phyloP scores from a whole-genome alignment of 2,888 invertebrate species.

The Drosophila buzzatii region DNA sequence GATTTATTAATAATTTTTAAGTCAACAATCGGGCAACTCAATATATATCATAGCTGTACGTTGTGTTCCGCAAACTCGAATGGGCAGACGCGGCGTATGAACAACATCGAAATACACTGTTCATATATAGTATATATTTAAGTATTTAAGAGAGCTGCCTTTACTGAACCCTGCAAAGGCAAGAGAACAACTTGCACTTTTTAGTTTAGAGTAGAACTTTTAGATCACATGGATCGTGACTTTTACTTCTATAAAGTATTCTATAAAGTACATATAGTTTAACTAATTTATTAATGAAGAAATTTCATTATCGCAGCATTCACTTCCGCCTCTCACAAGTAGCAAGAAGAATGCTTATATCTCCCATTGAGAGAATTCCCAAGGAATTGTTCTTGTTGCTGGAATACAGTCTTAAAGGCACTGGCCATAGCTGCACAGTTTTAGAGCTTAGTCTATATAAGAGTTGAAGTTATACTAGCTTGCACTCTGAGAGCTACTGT shows the following conservation, averaged over 20 bases:
- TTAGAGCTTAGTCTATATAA: too few relatives aligned
- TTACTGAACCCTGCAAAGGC: too few relatives aligned
- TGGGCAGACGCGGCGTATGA: slow-evolving; percentile 33
- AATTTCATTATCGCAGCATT: neutral
- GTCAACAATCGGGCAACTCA: slow-evolving; percentile 45
- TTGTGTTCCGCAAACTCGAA: slow-evolving; percentile 4
- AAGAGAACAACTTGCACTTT: neutral
- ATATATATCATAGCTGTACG: slow-evolving; percentile 5
- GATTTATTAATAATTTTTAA: slow-evolving; percentile 62
- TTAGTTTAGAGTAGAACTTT: neutral
- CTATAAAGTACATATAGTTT: neutral
- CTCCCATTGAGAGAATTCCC: too few relatives aligned
- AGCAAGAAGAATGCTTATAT: neutral
- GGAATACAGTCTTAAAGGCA: too few relatives aligned
- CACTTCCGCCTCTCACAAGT: neutral
- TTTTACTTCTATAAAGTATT: neutral
- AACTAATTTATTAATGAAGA: neutral
- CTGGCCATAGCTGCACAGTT: too few relatives aligned
- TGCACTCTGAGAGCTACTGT: neutral
- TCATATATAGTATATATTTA: too few relatives aligned
- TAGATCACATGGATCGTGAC: neutral
- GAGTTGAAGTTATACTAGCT: neutral
- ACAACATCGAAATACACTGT: slow-evolving; percentile 6
- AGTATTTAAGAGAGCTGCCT: too few relatives aligned
- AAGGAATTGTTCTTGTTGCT: too few relatives aligned